These are phyloP conservation scores for Brevimyrus niger DNA, from an alignment of 2,113 vertebrate species.

Conservation along the genomic window DNA sequence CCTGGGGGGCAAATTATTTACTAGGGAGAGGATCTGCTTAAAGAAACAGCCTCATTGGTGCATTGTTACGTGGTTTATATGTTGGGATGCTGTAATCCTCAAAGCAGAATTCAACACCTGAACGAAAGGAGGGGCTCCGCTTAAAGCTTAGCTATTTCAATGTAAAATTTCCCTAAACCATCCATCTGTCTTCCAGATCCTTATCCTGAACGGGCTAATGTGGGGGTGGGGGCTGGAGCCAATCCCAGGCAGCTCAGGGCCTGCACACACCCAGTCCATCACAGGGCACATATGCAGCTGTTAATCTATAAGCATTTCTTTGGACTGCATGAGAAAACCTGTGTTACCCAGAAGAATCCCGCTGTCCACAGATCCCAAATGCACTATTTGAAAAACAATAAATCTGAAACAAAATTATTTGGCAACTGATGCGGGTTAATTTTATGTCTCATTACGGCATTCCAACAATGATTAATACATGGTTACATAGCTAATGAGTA, in stretches of 20 bases:
- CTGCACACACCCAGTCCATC: background rate
- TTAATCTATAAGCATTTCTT: background rate
- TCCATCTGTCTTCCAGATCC: background rate
- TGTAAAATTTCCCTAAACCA: background rate
- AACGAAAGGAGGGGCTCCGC: background rate
- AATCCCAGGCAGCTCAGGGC: background rate
- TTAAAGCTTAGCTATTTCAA: background rate
- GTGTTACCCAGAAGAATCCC: background rate
- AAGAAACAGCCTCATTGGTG: background rate
- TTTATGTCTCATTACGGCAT: background rate
- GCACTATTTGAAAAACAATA: background rate
- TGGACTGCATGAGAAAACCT: background rate
- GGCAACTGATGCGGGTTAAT: background rate
- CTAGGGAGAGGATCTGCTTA: slow-evolving; percentile 20
- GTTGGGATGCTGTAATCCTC: background rate
- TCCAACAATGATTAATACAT: background rate
- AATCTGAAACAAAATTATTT: background rate
- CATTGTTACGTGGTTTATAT: background rate
- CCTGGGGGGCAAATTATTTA: background rate
- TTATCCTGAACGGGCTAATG: background rate
- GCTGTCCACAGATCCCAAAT: background rate
- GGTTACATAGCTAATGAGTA: background rate
- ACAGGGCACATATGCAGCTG: background rate
- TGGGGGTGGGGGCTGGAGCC: background rate
- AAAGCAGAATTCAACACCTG: background rate